phyloP scores from a whole-genome alignment of 2,797 vertebrate species.

The Centroberyx gerrardi region DNA sequence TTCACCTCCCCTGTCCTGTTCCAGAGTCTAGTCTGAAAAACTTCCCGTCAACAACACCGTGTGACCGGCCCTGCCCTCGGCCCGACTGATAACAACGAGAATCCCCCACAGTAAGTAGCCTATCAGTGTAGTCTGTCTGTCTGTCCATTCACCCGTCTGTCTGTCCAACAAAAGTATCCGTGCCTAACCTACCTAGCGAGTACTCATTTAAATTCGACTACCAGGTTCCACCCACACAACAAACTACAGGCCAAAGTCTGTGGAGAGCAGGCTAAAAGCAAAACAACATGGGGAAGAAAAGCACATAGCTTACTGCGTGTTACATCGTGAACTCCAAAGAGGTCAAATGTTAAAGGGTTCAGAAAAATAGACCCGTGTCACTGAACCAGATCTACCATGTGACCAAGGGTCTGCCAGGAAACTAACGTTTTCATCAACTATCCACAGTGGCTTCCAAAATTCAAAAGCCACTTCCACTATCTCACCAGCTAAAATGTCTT shows the following conservation, averaged over 20 bases:
- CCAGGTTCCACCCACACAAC: constrained; percentile 30
- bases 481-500: constrained; percentile 35
- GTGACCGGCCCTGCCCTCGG: constrained; percentile 24
- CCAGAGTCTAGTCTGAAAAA: not conserved
- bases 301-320: constrained; percentile 29
- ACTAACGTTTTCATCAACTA: constrained; percentile 40
- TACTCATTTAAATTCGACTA: constrained; percentile 28
- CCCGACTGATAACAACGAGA: constrained; percentile 57
- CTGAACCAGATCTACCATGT: constrained; percentile 43
- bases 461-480: constrained; percentile 50
- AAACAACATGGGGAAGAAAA: constrained; percentile 45
- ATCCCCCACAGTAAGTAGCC: constrained; percentile 38
- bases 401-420: constrained; percentile 38
- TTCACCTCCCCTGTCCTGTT: too few relatives aligned
- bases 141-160: constrained; percentile 7
- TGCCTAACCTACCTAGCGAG: constrained; percentile 1
- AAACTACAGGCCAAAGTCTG: constrained; percentile 35
- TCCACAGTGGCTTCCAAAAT: constrained; percentile 43
- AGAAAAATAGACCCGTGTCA: constrained; percentile 54
- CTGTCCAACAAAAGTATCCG: constrained; percentile 29
- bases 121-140: constrained; percentile 23
- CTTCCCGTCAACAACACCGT: constrained; percentile 7
- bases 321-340: constrained; percentile 50
- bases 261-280: constrained; percentile 22
- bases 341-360: constrained; percentile 56